A percentile compares a stretch with the other conserved stretches of the same genome.
Conservation (phyloP, 1,140 invertebrate species). For the Hycleus phaleratus region DNA sequence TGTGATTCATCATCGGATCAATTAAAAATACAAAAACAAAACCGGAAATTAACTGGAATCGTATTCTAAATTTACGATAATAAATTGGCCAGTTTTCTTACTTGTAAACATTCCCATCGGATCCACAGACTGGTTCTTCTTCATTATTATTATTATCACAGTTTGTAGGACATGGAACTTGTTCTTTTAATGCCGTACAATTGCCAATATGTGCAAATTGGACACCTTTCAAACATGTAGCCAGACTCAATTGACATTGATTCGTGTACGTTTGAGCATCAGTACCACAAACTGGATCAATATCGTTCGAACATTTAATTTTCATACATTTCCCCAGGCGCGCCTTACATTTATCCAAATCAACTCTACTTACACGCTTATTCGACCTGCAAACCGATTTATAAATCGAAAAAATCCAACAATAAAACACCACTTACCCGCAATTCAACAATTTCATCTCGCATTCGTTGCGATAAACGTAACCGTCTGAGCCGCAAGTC, state of each 20-base stretch:
- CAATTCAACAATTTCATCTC: conserved; percentile 86
- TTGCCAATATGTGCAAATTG: conserved; percentile 79
- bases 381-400: conserved; percentile 29
- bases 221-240: conserved; percentile 73
- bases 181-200: conserved; percentile 67
- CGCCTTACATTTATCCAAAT: conserved; percentile 66
- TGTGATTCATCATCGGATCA: too few relatives aligned
- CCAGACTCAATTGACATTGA: conserved; percentile 70
- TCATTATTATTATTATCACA: conserved; percentile 61
- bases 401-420: not conserved
- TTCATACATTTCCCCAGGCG: conserved; percentile 66
- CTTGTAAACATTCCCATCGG: conserved; percentile 85
- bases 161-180: conserved; percentile 60
- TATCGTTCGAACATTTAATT: conserved; percentile 53
- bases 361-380: conserved; percentile 59
- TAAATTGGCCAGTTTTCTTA: conserved; percentile 40
- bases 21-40: too few relatives aligned
- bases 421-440: conserved; percentile 54
- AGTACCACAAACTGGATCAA: conserved; percentile 74
- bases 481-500: conserved; percentile 82
- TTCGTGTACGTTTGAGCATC: conserved; percentile 76
- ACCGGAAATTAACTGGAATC: too few relatives aligned
- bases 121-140: conserved; percentile 77
- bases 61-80: too few relatives aligned
- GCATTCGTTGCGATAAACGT: conserved; percentile 79